A percentile compares a stretch with the other conserved stretches of the same genome.
Evolutionary conservation across 64 coral and sea anemone species (phyloP).

Genomic region (Dendrophyllia cribrosa): DNA sequence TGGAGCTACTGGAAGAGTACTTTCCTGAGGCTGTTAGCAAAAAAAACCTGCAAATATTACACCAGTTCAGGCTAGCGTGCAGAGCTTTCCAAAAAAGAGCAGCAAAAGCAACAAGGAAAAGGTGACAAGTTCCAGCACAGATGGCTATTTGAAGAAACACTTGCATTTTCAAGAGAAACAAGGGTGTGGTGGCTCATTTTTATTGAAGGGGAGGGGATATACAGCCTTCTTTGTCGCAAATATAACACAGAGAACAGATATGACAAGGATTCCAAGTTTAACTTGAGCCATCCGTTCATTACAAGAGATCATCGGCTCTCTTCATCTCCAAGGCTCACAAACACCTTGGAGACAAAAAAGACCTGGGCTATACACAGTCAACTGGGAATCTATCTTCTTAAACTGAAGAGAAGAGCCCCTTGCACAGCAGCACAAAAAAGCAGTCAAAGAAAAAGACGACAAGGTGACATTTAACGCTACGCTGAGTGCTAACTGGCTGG

Average conservation of each 20-base stretch:
- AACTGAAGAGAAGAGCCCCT: constrained; percentile 35
- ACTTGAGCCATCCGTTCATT: constrained; percentile 62
- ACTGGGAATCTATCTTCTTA: constrained; percentile 46
- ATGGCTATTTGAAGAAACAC: constrained; percentile 58
- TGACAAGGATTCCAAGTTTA: constrained; percentile 72
- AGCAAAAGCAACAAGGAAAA: not conserved
- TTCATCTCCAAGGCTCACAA: constrained; percentile 39
- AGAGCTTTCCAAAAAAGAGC: constrained; percentile 57
- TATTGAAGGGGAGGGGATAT: constrained; percentile 59
- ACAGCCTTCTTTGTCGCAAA: constrained; percentile 66
- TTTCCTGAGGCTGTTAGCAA: constrained; percentile 37
- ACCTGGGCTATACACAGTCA: constrained; percentile 41
- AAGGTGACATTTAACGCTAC: constrained; percentile 39
- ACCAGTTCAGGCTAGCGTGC: constrained; percentile 52
- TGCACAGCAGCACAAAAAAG: constrained; percentile 31
- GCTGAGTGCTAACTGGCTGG: constrained; percentile 22
- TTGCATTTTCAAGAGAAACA: constrained; percentile 39
- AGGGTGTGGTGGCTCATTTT: constrained; percentile 53
- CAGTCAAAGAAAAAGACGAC: constrained; percentile 4
- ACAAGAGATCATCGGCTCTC: constrained; percentile 70
- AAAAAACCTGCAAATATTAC: constrained; percentile 55
- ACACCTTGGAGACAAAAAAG: constrained; percentile 54
- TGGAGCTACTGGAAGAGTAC: constrained; percentile 61
- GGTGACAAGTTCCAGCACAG: constrained; percentile 56
- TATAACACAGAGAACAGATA: constrained; percentile 52